Evolutionary conservation across 2,797 vertebrate species (phyloP).

Genomic region (Thripadectes ignobilis): DNA sequence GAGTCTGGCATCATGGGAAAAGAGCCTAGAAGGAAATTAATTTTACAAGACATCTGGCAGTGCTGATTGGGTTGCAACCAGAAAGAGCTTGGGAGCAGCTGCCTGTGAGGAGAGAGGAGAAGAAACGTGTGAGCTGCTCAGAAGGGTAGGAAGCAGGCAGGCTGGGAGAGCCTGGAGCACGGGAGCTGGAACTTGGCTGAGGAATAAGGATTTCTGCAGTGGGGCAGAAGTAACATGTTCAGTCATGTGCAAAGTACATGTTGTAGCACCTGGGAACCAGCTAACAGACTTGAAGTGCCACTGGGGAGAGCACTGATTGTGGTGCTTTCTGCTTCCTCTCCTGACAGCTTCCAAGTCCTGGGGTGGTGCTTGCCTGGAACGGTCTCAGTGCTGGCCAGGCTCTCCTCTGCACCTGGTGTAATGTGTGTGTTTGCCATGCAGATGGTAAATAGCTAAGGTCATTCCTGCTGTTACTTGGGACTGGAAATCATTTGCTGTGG

Average conservation of each 20-base stretch:
- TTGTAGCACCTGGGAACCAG: not conserved
- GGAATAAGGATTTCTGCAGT: not conserved
- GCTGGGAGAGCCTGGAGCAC: not conserved
- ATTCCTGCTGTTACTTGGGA: not conserved
- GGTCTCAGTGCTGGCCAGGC: not conserved
- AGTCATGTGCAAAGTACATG: not conserved
- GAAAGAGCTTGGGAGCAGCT: not conserved
- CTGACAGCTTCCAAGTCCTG: not conserved
- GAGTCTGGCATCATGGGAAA: conserved; percentile 22
- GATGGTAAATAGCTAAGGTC: not conserved
- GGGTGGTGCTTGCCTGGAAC: not conserved
- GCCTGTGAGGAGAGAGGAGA: not conserved
- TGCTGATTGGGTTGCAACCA: conserved; percentile 3
- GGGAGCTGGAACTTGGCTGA: not conserved
- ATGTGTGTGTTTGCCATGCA: not conserved
- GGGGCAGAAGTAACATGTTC: not conserved
- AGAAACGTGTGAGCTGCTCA: not conserved
- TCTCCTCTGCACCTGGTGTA: not conserved
- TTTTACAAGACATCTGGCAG: conserved; percentile 36
- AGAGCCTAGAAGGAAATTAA: conserved; percentile 34
- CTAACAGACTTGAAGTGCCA: not conserved
- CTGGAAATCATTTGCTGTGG: not conserved
- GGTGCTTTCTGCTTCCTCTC: not conserved
- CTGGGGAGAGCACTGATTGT: not conserved
- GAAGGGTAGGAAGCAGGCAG: not conserved